Evolutionary conservation across 2,113 vertebrate genomes (phyloP).

Genomic region (Chloropsis hardwickii): DNA sequence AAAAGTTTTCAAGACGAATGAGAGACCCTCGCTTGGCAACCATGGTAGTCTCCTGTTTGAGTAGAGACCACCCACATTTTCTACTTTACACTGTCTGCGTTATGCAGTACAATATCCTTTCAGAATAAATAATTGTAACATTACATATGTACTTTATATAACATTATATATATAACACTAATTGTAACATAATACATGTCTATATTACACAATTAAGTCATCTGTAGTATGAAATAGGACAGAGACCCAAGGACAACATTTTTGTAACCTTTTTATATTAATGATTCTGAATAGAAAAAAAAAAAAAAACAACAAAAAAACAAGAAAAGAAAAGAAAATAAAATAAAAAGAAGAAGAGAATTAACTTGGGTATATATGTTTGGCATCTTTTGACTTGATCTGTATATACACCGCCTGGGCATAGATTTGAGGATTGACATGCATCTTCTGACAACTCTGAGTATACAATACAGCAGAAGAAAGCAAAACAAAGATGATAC

Average conservation of each 20-base stretch:
- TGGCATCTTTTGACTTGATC: background rate
- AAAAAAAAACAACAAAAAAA: too few species aligned
- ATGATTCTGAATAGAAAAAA: background rate
- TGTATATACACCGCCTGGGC: background rate
- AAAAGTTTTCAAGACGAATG: background rate
- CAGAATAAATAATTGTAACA: background rate
- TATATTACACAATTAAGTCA: background rate
- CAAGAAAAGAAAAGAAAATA: too few species aligned
- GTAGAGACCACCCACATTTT: accelerated
- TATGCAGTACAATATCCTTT: background rate
- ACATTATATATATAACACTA: background rate
- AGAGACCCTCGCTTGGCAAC: background rate
- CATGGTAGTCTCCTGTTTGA: background rate
- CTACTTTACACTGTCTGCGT: background rate
- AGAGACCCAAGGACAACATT: background rate
- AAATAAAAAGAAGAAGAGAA: accelerated
- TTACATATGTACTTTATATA: background rate
- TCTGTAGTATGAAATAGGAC: background rate
- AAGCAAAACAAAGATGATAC: background rate
- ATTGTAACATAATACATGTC: background rate
- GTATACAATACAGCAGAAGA: background rate
- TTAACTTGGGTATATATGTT: background rate
- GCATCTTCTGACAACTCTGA: background rate
- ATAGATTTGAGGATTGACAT: background rate
- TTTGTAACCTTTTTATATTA: background rate